Evolutionary conservation across 2,888 invertebrate species (phyloP).

Genomic region (Brachyopa scutellaris): DNA sequence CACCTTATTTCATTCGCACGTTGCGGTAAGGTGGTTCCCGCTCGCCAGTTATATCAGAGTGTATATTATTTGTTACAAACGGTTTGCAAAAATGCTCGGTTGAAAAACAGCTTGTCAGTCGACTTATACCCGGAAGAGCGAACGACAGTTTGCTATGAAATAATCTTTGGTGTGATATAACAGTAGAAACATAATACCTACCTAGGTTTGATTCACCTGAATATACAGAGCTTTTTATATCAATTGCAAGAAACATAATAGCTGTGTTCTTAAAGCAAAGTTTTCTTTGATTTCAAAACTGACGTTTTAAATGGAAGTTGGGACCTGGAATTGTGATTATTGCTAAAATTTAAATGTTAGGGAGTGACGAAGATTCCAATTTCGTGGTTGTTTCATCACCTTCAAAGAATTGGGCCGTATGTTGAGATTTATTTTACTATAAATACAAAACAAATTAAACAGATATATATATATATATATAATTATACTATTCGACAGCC

Average conservation of each 20-base stretch:
- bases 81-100: neutral
- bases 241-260: too few species aligned
- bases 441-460: conserved; percentile 63
- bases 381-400: conserved; percentile 87
- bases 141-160: conserved; percentile 6
- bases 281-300: too few species aligned
- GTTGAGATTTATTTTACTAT: conserved; percentile 67
- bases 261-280: too few species aligned
- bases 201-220: neutral
- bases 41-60: conserved; percentile 4
- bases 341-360: conserved; percentile 82
- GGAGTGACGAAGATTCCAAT: conserved; percentile 86
- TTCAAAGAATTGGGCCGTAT: conserved; percentile 83
- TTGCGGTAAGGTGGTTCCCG: conserved; percentile 3
- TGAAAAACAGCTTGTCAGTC: conserved; percentile 34
- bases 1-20: conserved; percentile 38
- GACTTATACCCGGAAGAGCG: conserved; percentile 22
- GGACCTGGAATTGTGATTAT: neutral
- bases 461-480: neutral
- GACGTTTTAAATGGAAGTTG: neutral
- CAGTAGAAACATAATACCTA: neutral
- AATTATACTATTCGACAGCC: conserved; percentile 83
- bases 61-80: neutral
- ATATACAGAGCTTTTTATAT: too few species aligned
- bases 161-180: conserved; percentile 16